Base-by-base conservation (phyloP, 2,888 invertebrate genomes). In the Bombylius major region DNA sequence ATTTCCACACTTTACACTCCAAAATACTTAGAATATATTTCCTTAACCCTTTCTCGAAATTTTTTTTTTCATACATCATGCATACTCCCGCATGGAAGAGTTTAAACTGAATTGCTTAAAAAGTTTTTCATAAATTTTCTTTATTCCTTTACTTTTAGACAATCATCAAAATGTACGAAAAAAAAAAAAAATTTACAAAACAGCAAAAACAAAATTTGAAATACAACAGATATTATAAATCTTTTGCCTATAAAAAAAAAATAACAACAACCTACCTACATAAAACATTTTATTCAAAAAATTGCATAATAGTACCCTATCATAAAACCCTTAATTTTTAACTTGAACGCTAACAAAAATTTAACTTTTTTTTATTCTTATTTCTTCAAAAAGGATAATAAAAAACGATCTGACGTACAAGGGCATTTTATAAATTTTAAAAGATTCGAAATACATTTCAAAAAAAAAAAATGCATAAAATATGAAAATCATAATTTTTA, bases 61-160 rank as follows among this genome's bases (percentile, higher is more conserved):
- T 56, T 55, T 56, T 56, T 51, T 1, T 56, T 54, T 55, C 69
- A 68, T 69, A 69, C 64, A 61, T 62, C 69, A 68, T 69, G 69
- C 64, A 61, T 62, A 61, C 68, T 46, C 58, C 61, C 64, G 63
- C 66, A 60, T 64, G 62, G 64, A 62, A 65, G 61, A 64, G 65
- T 64, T 67, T 67, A 67, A 66, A 71, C 71, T 71, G 72, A 72
- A 67, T 68, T 59, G 65, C 67, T 70, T 69, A 67, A 67, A 68
- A 67, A 71, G 69, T 70, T 23, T 23, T 65, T 67, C n/a, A n/a
- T 61, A 64, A 47, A 54, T 50, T 61, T 53, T 51, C 57, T 55
- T 51, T 56, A 61, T 56, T 54, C 59, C 57, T 52, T 54, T 59
- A 55, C 9, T 33, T 14, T 47, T 39, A 5, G 31, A 11, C 39